Conservation (phyloP, 2,797 vertebrate genomes). For the Helarctos malayanus region DNA sequence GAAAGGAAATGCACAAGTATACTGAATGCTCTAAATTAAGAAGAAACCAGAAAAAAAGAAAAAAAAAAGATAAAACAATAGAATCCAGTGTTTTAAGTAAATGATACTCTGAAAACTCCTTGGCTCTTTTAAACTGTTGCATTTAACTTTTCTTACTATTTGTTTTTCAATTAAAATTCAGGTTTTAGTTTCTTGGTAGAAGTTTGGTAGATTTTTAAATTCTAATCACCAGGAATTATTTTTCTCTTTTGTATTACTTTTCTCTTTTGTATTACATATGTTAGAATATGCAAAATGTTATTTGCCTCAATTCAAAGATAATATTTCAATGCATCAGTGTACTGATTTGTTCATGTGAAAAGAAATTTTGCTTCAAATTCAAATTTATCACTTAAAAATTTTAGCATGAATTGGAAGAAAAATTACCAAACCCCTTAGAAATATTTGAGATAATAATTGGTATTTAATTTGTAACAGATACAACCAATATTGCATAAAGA, state of each 20-base stretch:
- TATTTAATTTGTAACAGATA: neutral
- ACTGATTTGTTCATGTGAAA: neutral
- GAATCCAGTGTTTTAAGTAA: neutral
- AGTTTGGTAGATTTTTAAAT: neutral
- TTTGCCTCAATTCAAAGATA: constrained; percentile 18
- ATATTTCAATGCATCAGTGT: neutral
- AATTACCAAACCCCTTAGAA: neutral
- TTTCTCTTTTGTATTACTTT: neutral
- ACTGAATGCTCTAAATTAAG: neutral
- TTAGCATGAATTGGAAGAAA: neutral
- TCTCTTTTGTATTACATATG: neutral
- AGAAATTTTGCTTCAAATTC: neutral
- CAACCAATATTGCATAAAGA: neutral
- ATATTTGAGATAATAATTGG: neutral
- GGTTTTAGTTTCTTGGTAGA: neutral
- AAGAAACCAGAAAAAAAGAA: neutral
- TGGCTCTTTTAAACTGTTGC: neutral
- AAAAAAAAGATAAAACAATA: neutral
- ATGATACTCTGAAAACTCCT: neutral
- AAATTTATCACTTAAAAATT: neutral
- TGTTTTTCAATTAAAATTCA: constrained; percentile 11
- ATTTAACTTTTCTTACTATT: neutral
- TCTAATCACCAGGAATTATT: neutral
- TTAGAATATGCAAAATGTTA: neutral
- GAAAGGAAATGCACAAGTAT: neutral